These are phyloP conservation scores for Palythoa heliodiscus DNA, from an alignment of 92 coral and sea anemone species.

Conservation along the genomic window DNA sequence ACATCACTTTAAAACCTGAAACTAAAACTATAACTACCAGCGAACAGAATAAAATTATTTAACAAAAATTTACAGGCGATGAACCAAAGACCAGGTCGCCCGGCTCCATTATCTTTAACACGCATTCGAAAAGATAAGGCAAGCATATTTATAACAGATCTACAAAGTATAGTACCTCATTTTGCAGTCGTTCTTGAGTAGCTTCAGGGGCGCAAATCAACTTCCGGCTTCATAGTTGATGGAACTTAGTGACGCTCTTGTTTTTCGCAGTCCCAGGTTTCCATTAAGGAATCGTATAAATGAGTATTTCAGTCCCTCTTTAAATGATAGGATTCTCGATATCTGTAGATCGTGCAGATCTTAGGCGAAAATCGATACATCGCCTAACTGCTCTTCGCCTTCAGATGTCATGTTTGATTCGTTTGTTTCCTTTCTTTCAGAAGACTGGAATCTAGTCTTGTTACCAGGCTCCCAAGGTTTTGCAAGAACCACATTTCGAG, in stretches of 20 bases:
- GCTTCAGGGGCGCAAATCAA: background rate
- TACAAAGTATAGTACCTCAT: background rate
- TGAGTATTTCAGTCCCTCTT: background rate
- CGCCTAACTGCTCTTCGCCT: background rate
- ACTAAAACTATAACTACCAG: no score
- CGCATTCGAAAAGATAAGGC: no score
- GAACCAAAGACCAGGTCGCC: no score
- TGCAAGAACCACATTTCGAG: background rate
- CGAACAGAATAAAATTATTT: no score
- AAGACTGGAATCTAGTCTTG: conserved; percentile 8
- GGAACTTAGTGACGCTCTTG: background rate
- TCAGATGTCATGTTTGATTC: background rate
- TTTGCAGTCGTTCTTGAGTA: background rate
- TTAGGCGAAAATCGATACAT: background rate
- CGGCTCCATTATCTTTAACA: no score
- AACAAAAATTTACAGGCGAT: no score
- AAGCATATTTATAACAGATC: no score
- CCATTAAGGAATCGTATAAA: background rate
- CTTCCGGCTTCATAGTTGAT: background rate
- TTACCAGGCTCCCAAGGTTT: background rate
- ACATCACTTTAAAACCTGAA: no score
- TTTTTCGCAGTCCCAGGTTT: background rate
- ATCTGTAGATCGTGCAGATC: no score
- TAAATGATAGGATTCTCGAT: background rate
- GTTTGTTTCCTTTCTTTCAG: background rate